Percentiles rank a stretch among this genome's conserved stretches.
phyloP scores from a whole-genome alignment of 2,797 vertebrate genomes.

The Lacerta bilineata region DNA sequence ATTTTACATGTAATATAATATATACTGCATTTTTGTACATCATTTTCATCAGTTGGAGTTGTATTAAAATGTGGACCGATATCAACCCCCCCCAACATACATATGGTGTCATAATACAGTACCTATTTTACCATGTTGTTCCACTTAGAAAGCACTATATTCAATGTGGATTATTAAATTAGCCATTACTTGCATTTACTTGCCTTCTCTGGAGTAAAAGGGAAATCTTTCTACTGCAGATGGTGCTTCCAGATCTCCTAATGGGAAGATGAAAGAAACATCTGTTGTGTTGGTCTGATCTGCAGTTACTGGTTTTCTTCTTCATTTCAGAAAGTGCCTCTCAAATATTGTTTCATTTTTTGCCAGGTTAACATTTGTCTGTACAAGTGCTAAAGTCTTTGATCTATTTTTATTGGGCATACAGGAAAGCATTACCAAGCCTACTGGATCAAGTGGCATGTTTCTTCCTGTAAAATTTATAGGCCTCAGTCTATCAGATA shows the following conservation, averaged over 20 bases:
- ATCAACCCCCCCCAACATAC: no score
- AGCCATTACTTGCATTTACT: neutral
- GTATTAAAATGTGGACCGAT: no score
- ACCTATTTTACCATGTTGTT: neutral
- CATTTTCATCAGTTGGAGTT: neutral
- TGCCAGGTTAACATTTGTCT: conserved; percentile 37
- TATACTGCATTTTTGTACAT: no score
- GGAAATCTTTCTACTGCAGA: conserved; percentile 20
- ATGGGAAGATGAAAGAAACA: conserved; percentile 41
- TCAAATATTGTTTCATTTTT: conserved; percentile 33
- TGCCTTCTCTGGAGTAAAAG: conserved; percentile 15
- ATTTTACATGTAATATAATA: no score
- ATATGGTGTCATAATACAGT: neutral
- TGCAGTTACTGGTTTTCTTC: conserved; percentile 10
- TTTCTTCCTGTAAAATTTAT: conserved; percentile 20
- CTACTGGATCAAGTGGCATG: neutral
- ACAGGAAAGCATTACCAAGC: conserved; percentile 13
- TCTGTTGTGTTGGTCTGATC: conserved; percentile 20
- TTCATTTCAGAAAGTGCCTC: conserved; percentile 18
- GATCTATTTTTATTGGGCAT: conserved; percentile 38
- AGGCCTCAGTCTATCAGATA: neutral
- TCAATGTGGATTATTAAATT: neutral
- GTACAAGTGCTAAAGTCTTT: conserved; percentile 36
- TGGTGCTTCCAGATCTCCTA: conserved; percentile 1
- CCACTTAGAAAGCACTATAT: neutral